These are phyloP conservation scores for Achlya flavicornis DNA, from an alignment of 2,888 invertebrate species.

Conservation along the genomic window DNA sequence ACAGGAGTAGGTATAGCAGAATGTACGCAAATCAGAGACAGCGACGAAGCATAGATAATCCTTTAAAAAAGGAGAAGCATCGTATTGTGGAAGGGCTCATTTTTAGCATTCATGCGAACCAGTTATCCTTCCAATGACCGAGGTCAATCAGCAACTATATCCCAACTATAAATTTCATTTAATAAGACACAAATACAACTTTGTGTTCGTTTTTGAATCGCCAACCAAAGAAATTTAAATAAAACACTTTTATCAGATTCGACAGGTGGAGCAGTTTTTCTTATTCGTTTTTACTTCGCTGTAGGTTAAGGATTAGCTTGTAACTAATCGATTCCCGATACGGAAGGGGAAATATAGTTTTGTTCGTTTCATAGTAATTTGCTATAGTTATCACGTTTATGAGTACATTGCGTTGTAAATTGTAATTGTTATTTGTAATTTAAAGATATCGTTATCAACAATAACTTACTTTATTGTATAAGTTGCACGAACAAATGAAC, in stretches of 20 bases:
- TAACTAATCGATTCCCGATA: constrained; percentile 77
- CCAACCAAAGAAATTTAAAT: constrained; percentile 81
- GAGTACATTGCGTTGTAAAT: constrained; percentile 11
- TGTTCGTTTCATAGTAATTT: constrained; percentile 51
- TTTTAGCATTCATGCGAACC: constrained; percentile 68
- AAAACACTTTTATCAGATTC: constrained; percentile 83
- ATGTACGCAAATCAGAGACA: neutral
- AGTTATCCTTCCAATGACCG: constrained; percentile 75
- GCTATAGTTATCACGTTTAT: constrained; percentile 30
- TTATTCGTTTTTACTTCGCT: constrained; percentile 76
- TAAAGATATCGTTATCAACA: neutral
- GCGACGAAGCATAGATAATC: neutral
- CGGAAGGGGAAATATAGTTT: constrained; percentile 56
- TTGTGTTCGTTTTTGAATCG: constrained; percentile 77
- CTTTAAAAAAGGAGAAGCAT: constrained; percentile 25
- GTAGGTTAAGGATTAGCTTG: constrained; percentile 80
- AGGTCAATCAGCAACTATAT: constrained; percentile 81
- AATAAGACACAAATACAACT: constrained; percentile 82
- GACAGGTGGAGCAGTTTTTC: constrained; percentile 77
- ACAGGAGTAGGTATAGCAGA: neutral
- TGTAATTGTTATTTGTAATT: neutral
- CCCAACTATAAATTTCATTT: constrained; percentile 83
- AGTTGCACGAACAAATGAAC: too few species aligned
- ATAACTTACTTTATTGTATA: too few species aligned
- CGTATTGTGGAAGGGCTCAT: constrained; percentile 48